These are phyloP conservation scores for Cecidostiba fungosa DNA, from an alignment of 2,888 invertebrate genomes.

Conservation along the genomic window DNA sequence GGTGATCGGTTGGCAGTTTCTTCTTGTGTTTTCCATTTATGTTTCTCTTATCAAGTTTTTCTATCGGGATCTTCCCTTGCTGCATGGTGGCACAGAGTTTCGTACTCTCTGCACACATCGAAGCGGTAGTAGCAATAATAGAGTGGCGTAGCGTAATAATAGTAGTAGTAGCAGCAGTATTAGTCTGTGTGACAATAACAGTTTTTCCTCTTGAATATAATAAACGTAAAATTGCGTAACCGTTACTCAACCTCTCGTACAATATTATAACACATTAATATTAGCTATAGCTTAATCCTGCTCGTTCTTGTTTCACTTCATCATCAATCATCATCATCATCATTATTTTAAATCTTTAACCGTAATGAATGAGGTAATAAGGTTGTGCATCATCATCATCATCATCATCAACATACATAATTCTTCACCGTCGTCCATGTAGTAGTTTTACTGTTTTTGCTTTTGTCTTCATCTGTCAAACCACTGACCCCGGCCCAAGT, in stretches of 20 bases:
- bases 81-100: constrained; percentile 20
- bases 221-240: constrained; percentile 69
- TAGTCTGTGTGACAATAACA: constrained; percentile 23
- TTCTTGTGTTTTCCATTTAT: constrained; percentile 58
- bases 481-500: not conserved
- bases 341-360: constrained; percentile 78
- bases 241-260: constrained; percentile 74
- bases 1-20: constrained; percentile 64
- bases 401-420: constrained; percentile 51
- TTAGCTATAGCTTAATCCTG: constrained; percentile 76
- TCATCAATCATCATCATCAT: constrained; percentile 57
- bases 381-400: constrained; percentile 72
- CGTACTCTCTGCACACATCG: constrained; percentile 58
- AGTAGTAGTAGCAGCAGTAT: constrained; percentile 67
- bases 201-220: constrained; percentile 37
- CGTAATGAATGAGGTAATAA: constrained; percentile 80
- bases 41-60: constrained; percentile 55
- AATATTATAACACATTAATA: constrained; percentile 77
- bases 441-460: not conserved
- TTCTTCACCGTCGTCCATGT: constrained; percentile 33
- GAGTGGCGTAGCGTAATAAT: constrained; percentile 68
- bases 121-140: constrained; percentile 61
- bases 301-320: constrained; percentile 67
- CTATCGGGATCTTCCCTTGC: not conserved
- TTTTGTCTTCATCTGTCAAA: not conserved